phyloP scores from a whole-genome alignment of 1,140 invertebrate genomes.

The Pantala flavescens region DNA sequence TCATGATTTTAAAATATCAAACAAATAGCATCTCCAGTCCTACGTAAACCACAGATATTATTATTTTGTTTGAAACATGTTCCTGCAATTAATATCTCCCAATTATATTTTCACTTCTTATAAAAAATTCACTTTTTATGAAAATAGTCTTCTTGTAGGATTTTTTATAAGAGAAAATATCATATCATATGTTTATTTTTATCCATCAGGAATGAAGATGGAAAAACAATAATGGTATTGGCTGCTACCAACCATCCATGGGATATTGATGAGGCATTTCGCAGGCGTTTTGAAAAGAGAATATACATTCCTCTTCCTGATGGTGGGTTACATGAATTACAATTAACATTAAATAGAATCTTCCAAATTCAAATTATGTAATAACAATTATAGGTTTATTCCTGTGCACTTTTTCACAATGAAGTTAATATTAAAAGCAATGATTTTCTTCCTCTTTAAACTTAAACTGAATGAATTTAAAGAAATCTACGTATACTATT shows the following conservation, averaged over 20 bases:
- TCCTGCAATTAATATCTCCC: no score
- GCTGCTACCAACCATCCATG: slow-evolving; percentile 99
- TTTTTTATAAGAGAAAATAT: no score
- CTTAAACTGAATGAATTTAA: no score
- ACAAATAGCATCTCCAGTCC: no score
- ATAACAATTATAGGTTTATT: no score
- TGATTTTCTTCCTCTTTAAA: slow-evolving; percentile 1
- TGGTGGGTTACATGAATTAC: slow-evolving; percentile 38
- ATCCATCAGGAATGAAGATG: background rate
- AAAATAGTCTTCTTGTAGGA: no score
- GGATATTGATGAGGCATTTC: slow-evolving; percentile 97
- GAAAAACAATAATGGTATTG: slow-evolving; percentile 89
- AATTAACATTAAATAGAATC: background rate
- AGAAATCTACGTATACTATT: no score
- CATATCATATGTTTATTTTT: background rate
- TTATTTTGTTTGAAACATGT: no score
- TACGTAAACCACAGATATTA: no score
- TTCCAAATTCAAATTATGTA: background rate
- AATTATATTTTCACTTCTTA: no score
- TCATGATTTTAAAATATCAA: no score
- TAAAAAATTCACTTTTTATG: no score
- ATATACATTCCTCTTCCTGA: slow-evolving; percentile 99
- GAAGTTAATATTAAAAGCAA: background rate
- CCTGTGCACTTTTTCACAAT: background rate
- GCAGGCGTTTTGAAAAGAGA: slow-evolving; percentile 90